phyloP scores from a whole-genome alignment of 2,888 invertebrate species.

The Sicus ferrugineus region DNA sequence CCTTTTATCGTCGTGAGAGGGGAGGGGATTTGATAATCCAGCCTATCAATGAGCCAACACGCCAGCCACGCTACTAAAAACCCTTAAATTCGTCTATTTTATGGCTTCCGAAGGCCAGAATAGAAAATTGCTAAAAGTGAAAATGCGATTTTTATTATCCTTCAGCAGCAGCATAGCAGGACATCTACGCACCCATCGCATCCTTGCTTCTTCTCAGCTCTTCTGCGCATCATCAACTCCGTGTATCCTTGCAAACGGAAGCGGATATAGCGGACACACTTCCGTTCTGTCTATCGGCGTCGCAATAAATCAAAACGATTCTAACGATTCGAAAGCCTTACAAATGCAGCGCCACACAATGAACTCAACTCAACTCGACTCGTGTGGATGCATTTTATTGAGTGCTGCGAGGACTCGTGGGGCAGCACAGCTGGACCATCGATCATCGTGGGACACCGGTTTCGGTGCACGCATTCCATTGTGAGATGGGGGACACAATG shows the following conservation, averaged over 20 bases:
- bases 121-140: no score
- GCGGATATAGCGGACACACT: slow-evolving; percentile 2
- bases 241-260: slow-evolving; percentile 9
- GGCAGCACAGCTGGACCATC: not conserved
- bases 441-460: not conserved
- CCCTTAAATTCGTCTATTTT: no score
- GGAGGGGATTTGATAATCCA: slow-evolving; percentile 1
- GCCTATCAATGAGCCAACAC: not conserved
- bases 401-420: not conserved
- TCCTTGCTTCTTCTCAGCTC: not conserved
- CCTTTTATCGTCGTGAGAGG: not conserved
- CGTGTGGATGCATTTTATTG: not conserved
- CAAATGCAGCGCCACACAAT: not conserved
- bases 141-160: no score
- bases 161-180: not conserved
- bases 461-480: not conserved
- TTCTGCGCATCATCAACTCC: not conserved
- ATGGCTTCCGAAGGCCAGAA: no score
- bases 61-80: no score
- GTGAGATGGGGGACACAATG: not conserved
- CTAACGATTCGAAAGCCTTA: not conserved
- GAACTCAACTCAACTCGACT: not conserved
- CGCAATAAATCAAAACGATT: slow-evolving; percentile 25
- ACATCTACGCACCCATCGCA: not conserved
- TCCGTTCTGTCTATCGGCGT: not conserved